phyloP scores from a whole-genome alignment of 2,888 invertebrate species.

The Cephus spinipes region DNA sequence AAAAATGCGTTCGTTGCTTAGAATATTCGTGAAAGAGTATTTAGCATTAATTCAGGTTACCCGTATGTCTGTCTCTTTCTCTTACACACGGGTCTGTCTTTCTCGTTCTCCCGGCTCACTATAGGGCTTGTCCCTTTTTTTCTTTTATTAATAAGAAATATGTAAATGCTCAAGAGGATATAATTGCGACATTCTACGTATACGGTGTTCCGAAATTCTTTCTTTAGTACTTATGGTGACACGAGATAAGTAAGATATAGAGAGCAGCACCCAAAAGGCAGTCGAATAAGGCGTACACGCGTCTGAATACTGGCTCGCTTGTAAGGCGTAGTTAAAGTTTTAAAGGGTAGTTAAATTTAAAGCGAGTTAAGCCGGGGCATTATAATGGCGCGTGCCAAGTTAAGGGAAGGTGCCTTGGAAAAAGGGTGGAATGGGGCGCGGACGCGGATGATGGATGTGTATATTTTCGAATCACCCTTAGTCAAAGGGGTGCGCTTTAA shows the following conservation, averaged over 20 bases:
- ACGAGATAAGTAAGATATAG: slow-evolving; percentile 28
- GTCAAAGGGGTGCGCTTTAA: slow-evolving; percentile 35
- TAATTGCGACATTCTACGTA: background rate
- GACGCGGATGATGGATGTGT: slow-evolving; percentile 59
- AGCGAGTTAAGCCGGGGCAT: slow-evolving; percentile 53
- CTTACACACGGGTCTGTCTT: background rate
- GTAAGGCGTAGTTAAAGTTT: slow-evolving; percentile 53
- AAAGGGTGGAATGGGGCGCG: slow-evolving; percentile 17
- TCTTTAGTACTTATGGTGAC: background rate
- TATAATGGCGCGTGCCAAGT: slow-evolving; percentile 58
- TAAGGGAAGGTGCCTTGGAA: slow-evolving; percentile 24
- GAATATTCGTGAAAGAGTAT: background rate
- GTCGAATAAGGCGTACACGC: background rate
- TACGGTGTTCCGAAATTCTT: background rate
- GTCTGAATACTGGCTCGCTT: slow-evolving; percentile 24
- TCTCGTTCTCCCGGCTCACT: background rate
- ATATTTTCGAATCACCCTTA: slow-evolving; percentile 52
- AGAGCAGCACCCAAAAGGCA: slow-evolving; percentile 4
- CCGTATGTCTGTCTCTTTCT: background rate
- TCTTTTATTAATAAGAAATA: background rate
- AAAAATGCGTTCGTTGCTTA: background rate
- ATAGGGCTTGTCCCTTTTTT: background rate
- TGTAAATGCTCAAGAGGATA: background rate
- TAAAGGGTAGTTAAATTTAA: slow-evolving; percentile 61
- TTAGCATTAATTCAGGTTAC: background rate